These are phyloP conservation scores for Lycocorax pyrrhopterus DNA, from an alignment of 2,113 vertebrate species.

Conservation along the genomic window DNA sequence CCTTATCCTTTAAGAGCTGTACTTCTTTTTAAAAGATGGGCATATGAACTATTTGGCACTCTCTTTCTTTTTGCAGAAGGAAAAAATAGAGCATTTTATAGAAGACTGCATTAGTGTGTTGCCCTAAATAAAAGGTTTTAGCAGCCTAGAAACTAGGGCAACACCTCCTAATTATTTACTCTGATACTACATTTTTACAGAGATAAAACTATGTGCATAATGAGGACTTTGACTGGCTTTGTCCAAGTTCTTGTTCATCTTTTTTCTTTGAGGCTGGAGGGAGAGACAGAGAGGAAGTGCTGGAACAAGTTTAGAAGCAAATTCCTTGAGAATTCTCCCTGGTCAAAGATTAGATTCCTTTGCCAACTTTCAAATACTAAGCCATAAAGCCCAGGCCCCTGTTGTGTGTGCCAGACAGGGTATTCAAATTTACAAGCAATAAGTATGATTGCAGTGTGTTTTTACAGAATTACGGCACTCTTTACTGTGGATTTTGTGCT, in stretches of 20 bases:
- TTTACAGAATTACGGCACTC: neutral
- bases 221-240: neutral
- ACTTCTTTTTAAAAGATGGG: neutral
- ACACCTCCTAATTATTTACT: neutral
- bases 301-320: neutral
- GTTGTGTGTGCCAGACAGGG: neutral
- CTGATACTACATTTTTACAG: neutral
- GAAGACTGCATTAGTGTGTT: neutral
- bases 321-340: neutral
- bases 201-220: neutral
- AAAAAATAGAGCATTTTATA: neutral
- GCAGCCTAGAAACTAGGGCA: neutral
- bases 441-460: neutral
- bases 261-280: neutral
- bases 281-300: neutral
- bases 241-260: neutral
- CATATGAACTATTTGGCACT: neutral
- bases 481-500: neutral
- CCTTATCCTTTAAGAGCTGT: neutral
- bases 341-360: neutral
- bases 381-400: neutral
- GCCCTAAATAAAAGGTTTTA: neutral
- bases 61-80: neutral
- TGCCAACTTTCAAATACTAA: neutral
- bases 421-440: neutral